These are phyloP conservation scores for Porites rus DNA, from an alignment of 92 coral and sea anemone genomes.

Conservation along the genomic window DNA sequence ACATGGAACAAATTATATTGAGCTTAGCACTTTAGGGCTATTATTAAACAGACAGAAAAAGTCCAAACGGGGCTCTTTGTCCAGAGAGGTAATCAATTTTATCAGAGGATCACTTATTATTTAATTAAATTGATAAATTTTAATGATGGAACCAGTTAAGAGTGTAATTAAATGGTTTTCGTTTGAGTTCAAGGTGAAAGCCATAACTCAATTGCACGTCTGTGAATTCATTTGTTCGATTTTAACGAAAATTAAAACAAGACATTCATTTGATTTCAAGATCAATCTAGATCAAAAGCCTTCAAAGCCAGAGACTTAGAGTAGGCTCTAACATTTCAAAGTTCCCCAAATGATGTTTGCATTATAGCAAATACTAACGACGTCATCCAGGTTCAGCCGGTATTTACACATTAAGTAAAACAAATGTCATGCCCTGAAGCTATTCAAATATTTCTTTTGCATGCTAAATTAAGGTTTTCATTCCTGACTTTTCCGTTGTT, in stretches of 20 bases:
- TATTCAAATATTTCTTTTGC: constrained; percentile 21
- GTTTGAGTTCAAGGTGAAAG: neutral
- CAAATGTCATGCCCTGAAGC: constrained; percentile 16
- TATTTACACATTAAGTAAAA: constrained; percentile 12
- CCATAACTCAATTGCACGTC: constrained; percentile 2
- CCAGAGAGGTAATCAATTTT: neutral
- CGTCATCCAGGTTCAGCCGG: neutral
- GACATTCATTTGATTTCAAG: neutral
- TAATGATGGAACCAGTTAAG: neutral
- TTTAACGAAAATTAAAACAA: neutral
- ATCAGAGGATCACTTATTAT: neutral
- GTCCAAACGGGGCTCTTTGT: neutral
- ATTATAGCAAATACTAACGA: neutral
- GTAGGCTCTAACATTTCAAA: neutral
- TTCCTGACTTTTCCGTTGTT: too few species aligned
- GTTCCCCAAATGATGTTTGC: neutral
- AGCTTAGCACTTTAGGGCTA: constrained; percentile 12
- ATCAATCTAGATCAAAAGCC: neutral
- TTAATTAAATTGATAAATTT: constrained; percentile 11
- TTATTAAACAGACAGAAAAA: constrained; percentile 7
- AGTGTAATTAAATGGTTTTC: neutral
- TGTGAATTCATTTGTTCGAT: neutral
- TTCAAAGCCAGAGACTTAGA: neutral
- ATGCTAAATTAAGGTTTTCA: neutral
- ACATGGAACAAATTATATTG: constrained; percentile 1